Base-by-base conservation (phyloP, 1,140 invertebrate genomes). In the Holcopasites calliopsidis region DNA sequence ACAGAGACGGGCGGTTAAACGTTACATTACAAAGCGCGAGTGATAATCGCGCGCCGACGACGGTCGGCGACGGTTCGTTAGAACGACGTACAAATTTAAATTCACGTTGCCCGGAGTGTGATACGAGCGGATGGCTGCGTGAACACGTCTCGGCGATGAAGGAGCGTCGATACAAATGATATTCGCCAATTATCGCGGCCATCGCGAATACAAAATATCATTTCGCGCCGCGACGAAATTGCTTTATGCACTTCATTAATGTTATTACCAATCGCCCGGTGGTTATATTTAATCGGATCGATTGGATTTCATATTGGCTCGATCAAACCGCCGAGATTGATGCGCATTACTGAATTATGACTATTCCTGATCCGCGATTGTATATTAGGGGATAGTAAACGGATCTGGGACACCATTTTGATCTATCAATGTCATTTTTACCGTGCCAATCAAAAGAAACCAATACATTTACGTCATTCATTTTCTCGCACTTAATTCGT, bases 251-350 rank as follows among this genome's bases (percentile, higher is more conserved):
- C 60, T 73, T 73, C 49, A 73, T 73, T 73, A 73, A 73, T 73
- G 70, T 73, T 65, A 73, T 73, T 65, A 61, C 47, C 70, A 54
- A 64, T 73, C 38, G 70, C 21, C 28, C 28, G 70, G 38, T 73
- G 70, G 65, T 73, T 73, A 73, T 65, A 65, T 60, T 73, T 73
- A 65, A 73, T 73, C 60, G 70, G 31, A 54, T 73, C 60, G 49
- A 73, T 73, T 35, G 47, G 60, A 73, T 73, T 65, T 31, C 35
- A 1, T n/a, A 38, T 6, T 35, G 18, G 8, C 16, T 18, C 35
- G 28, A 2, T 10, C 11, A 0, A 21, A 0, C n/a, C 3, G 38
- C 33, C 7, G n/a, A 31, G 23, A 23, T 28, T 49, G 3, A 33
- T 11, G 28, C 26, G 31, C 44, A 54, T 16, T 54, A 33, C 11